Evolutionary conservation across 2,113 vertebrate genomes (phyloP).

Genomic region (Cyanoderma ruficeps): DNA sequence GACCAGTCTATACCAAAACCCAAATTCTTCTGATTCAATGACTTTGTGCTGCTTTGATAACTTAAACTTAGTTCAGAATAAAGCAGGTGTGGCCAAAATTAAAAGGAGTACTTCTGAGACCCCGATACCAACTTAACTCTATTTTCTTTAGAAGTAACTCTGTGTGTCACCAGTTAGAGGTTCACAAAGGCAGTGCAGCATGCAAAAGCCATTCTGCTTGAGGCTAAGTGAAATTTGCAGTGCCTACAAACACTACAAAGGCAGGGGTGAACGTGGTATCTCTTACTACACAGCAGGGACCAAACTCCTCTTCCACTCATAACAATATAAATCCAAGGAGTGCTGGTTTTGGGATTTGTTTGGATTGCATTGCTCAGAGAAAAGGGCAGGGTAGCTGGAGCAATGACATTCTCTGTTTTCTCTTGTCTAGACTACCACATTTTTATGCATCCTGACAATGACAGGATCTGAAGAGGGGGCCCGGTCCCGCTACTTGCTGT

Average conservation of each 20-base stretch:
- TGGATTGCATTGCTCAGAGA: background rate
- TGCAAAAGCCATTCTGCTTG: background rate
- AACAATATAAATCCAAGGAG: background rate
- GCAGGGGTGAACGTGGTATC: accelerated
- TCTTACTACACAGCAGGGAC: background rate
- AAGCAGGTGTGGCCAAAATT: background rate
- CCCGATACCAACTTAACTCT: background rate
- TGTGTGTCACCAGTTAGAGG: background rate
- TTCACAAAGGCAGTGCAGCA: background rate
- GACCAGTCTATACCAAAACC: background rate
- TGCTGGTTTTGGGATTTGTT: background rate
- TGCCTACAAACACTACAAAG: background rate
- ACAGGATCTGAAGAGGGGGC: background rate
- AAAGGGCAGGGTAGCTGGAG: background rate
- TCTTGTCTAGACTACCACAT: background rate
- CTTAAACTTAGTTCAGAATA: background rate
- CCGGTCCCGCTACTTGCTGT: background rate
- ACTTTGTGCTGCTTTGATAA: background rate
- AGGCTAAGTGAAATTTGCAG: background rate
- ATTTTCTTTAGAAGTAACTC: background rate
- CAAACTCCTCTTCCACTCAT: background rate
- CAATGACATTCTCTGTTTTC: background rate
- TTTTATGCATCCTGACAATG: background rate
- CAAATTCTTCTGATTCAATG: background rate
- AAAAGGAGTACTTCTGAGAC: background rate